phyloP scores from a whole-genome alignment of 2,797 vertebrate genomes.

The Australoheros facetus region DNA sequence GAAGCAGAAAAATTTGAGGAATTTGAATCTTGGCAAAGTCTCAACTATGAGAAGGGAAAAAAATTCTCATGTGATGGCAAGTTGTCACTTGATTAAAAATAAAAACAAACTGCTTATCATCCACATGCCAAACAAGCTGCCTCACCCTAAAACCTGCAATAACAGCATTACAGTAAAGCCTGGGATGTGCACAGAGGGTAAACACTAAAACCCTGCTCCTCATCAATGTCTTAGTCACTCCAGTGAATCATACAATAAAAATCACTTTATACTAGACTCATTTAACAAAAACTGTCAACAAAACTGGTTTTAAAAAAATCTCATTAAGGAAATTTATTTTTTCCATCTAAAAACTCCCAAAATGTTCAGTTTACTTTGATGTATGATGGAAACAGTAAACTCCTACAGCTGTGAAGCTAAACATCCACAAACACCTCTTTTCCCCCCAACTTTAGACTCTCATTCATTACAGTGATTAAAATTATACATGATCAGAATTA shows the following conservation, averaged over 20 bases:
- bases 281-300: not conserved
- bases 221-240: not conserved
- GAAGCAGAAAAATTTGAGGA: not conserved
- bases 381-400: not conserved
- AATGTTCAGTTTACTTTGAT: not conserved
- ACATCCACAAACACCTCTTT: not conserved
- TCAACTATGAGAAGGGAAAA: constrained; percentile 27
- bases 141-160: constrained; percentile 42
- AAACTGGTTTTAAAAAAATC: not conserved
- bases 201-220: not conserved
- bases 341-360: not conserved
- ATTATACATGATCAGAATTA: too few species aligned
- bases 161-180: constrained; percentile 20
- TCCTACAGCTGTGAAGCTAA: not conserved
- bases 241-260: not conserved
- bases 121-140: constrained; percentile 2
- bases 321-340: not conserved
- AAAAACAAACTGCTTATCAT: not conserved
- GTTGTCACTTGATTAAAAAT: constrained; percentile 39
- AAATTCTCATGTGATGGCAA: constrained; percentile 52
- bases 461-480: too few species aligned
- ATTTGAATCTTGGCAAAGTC: constrained; percentile 22
- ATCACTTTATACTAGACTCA: not conserved
- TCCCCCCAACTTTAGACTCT: too few species aligned
- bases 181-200: not conserved